Base-by-base conservation (phyloP, 2,888 invertebrate genomes). In the Tribolium freemani region DNA sequence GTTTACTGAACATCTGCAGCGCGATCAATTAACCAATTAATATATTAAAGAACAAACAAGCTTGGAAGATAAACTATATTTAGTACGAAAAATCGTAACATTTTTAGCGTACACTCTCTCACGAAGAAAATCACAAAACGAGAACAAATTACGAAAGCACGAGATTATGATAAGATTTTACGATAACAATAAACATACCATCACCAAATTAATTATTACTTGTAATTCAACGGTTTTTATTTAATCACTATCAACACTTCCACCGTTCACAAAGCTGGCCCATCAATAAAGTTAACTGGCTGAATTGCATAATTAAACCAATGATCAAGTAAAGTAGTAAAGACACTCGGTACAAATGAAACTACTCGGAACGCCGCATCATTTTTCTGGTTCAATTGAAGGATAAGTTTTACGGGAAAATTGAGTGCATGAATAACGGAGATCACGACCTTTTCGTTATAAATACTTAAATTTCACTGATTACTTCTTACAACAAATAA, bases 231-330 rank as follows among this genome's bases (percentile, higher is more conserved):
- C 53, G 46, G 21, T 69, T 64, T 58, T 61, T 61, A 51, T 38
- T 45, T 69, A 58, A 69, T 69, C 69, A 66, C 56, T 31, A 63
- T 11, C 11, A 26, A 50, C 64, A 57, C 45, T 57, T 54, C 54
- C 38, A 67, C 58, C 38, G 50, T 61, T 45, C 50, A 70, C 56
- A 60, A 70, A 67, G 67, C 70, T 73, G 51, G 51, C 6, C 53
- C 61, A 73, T 58, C 56, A 73, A 73, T 60, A 60, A 76, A 72
- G 66, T 81, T 80, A 82, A 81, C 79, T 77, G 75, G 80, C 78
- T 82, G 78, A 82, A 81, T 81, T 81, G 78, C 79, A 76, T 76
- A 77, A 78, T 77, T 78, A 79, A 79, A 63, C 66, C 66, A 45
- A 66, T 51, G 58, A 69, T 70, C 69, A 72, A 69, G 72, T 69